These are phyloP conservation scores for mouse (Mus musculus) DNA, from an alignment of 2,113 vertebrate genomes.

Conservation along the genomic window GRCm39 chr9:7793001-7793500, in stretches of 20 bases:
- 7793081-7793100: neutral
- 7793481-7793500: neutral
- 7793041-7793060: neutral
- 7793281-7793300: neutral
- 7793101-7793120: neutral
- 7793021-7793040: conserved; percentile 19
- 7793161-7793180: neutral
- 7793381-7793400: conserved; percentile 25
- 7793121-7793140: neutral
- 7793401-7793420: neutral
- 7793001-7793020: conserved; percentile 39
- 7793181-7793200: conserved; percentile 6
- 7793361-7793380: conserved; percentile 71
- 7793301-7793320: neutral
- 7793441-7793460: conserved; percentile 23
- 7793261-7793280: neutral
- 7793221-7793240: conserved; percentile 49
- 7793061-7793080: conserved; percentile 14
- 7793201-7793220: conserved; percentile 41
- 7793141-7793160: neutral
- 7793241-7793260: neutral
- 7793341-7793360: conserved; percentile 59
- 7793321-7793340: conserved; percentile 32
- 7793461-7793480: conserved; percentile 8
- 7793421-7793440: conserved; percentile 54